Percentiles rank a stretch among this genome's conserved stretches.
Conservation (phyloP, 2,888 invertebrate species). For the Tipula vernalis region DNA sequence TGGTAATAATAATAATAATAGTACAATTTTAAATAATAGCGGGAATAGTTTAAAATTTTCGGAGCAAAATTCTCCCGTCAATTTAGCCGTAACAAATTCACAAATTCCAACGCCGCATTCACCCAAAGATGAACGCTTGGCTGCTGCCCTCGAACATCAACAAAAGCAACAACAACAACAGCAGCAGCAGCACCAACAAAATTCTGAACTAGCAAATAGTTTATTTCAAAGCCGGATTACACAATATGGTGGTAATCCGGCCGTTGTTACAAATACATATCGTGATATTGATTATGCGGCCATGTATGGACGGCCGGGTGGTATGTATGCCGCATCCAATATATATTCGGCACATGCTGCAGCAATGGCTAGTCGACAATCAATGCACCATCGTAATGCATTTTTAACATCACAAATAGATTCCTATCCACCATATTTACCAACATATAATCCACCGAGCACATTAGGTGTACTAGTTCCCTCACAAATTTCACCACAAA, state of each 20-base stretch:
- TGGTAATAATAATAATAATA: conserved; percentile 16
- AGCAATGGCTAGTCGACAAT: neutral
- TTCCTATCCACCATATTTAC: conserved; percentile 20
- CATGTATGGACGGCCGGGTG: neutral
- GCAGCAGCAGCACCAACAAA: conserved; percentile 7
- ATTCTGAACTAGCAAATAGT: neutral
- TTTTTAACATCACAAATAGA: conserved; percentile 18
- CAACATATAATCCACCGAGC: conserved; percentile 17
- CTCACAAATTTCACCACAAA: conserved; percentile 12
- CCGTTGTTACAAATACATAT: conserved; percentile 7
- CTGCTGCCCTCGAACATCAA: conserved; percentile 14
- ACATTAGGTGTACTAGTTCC: conserved; percentile 14
- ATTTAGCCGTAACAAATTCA: conserved; percentile 19
- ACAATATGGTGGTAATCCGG: neutral
- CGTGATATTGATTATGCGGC: neutral
- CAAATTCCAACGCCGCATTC: neutral
- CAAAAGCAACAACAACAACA: conserved; percentile 10
- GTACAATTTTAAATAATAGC: conserved; percentile 9
- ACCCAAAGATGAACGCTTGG: conserved; percentile 7
- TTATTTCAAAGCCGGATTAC: conserved; percentile 7
- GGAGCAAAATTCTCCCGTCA: conserved; percentile 24
- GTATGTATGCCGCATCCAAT: neutral
- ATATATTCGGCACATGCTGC: neutral
- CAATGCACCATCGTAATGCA: neutral
- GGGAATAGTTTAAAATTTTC: conserved; percentile 16